Conservation (phyloP, 2,888 invertebrate species). For the Microctonus brassicae region DNA sequence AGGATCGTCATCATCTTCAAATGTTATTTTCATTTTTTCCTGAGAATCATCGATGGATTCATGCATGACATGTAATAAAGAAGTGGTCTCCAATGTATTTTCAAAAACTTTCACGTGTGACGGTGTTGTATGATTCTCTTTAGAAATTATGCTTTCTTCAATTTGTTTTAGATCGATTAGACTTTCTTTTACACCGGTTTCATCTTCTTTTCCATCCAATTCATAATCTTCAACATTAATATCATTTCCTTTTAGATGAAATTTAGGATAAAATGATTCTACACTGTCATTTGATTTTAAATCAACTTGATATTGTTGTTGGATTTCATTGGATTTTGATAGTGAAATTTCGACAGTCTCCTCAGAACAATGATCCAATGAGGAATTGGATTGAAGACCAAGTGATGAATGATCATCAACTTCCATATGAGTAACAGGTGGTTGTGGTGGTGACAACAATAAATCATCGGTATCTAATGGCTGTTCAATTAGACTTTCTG, state of each 20-base stretch:
- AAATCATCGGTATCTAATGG: neutral
- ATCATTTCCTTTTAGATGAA: neutral
- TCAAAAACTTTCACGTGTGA: constrained; percentile 32
- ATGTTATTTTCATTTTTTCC: constrained; percentile 13
- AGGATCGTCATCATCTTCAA: neutral
- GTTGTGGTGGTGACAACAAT: neutral
- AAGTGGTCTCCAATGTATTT: constrained; percentile 38
- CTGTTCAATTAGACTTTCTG: neutral
- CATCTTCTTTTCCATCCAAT: too few relatives aligned
- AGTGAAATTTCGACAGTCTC: neutral
- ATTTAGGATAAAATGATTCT: neutral
- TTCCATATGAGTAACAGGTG: neutral
- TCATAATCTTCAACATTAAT: too few relatives aligned
- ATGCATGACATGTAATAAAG: neutral
- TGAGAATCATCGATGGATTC: neutral
- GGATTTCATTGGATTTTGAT: neutral
- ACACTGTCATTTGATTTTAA: neutral
- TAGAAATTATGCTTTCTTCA: too few relatives aligned
- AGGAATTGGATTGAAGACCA: neutral
- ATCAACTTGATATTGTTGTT: neutral
- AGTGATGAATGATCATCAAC: neutral
- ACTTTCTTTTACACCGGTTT: too few relatives aligned
- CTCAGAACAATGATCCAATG: neutral
- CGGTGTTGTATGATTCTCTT: neutral
- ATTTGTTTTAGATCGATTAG: too few relatives aligned